Evolutionary conservation across 1,140 invertebrate genomes (phyloP), one percentile per base, ranked within the genome.

Genomic region (Contarinia nasturtii): DNA sequence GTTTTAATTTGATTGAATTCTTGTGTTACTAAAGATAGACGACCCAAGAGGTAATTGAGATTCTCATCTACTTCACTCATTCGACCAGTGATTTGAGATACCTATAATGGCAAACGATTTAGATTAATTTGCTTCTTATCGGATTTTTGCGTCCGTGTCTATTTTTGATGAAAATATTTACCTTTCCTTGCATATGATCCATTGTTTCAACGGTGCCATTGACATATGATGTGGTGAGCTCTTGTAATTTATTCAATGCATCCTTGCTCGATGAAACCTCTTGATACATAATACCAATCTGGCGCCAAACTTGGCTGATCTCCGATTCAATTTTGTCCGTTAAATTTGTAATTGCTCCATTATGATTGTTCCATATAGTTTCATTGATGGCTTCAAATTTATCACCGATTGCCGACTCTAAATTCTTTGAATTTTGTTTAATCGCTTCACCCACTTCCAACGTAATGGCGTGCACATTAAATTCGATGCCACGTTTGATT

Each of bases 281-380:
- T 50, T 82, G 76, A 60, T 87, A 82, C 82, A 91, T 86, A 15
- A 86, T 84, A 49, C 84, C 82, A 52, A 88, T 86, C 64, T 86
- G 84, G 15, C 82, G 65, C 85, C 85, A 88, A 1, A 89, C 83
- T 58, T 86, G 80, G 47, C 78, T 78, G 59, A 91, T 83, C 56
- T 88, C 84, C 19, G 76, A 68, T 54, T 88, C 84, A 57, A 91
- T 78, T 54, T 82, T 80, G 0, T 68, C 67, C 5, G 79, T 88
- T 20, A 89, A 59, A 61, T 89, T 88, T 2, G 73, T 72, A 27
- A 84, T 63, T 0, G 78, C 77, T 8, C 72, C 74, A 17, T 75
- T 76, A 54, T 88, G 83, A 53, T 80, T 82, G n/a, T 72, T 73
- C 43, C 85, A 64, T 43, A 90, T 77, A 1, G 71, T 69, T 19